Base-by-base conservation (phyloP, 1,140 invertebrate genomes). In the Camponotus pennsylvanicus region DNA sequence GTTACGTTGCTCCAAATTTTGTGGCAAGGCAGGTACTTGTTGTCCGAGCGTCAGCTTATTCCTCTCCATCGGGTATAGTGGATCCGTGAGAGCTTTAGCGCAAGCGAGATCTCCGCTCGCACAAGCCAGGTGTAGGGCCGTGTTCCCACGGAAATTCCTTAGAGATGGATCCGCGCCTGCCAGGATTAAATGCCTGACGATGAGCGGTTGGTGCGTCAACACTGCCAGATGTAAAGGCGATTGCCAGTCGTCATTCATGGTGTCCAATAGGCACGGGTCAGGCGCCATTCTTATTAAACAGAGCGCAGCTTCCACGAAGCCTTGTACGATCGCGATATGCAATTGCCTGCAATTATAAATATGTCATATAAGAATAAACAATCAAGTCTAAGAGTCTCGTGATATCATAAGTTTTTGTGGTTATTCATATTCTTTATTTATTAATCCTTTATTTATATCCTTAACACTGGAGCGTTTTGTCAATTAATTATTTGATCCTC, bases 161-260 rank as follows among this genome's bases (percentile, higher is more conserved):
- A 75, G 95, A 90, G 84, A 95, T 93, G 71, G 96, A 95, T 95
- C 94, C n/a, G 97, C 97, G 32, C 97, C 97, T 32, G 96, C 96
- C 21, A 97, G 94, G 15, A 98, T 95, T 3, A 98, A 93, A 84
- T 96, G 95, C 75, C 97, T 95, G 2, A 97, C 96, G 57, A 98
- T 96, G 70, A 95, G 93, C 5, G 96, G 94, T 91, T 98, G 97
- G n/a, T 95, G 95, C 6, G 96, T 97, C 2, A 97, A 92, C 1
- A 97, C 97, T 1, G 97, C 97, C 78, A 98, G 92, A 94, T 98
- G 97, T 9, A 98, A 93, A 0, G 97, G 96, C 1, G 97, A 97
- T 78, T 97, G 97, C 59, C 95, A 95, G 64, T 96, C 93, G 93
- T 98, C 96, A 93, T 98, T 98, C 59, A 95, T 7, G 0, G 97